Base-by-base conservation (phyloP, 2,113 vertebrate genomes). In the Rutilus rutilus region DNA sequence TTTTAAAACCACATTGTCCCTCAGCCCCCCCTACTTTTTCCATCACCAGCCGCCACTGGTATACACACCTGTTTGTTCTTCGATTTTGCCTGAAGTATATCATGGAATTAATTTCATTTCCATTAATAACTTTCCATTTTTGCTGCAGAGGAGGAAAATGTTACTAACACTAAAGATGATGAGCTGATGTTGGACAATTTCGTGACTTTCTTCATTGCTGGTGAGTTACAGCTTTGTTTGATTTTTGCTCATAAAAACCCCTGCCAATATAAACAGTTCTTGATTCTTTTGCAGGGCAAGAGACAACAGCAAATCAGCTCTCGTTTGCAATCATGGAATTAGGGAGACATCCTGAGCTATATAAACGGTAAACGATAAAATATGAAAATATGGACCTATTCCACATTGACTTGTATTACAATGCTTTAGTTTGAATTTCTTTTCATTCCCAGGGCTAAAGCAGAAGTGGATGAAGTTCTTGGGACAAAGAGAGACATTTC, bases 101-200 rank as follows among this genome's bases (percentile, higher is more conserved):
- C 19, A 57, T 6, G 54, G 7, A 6, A 19, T 57, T n/a, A n/a
- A n/a, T n/a, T n/a, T n/a, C n/a, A n/a, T n/a, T n/a, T n/a, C n/a
- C n/a, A n/a, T n/a, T n/a, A n/a, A n/a, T n/a, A n/a, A n/a, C 10
- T 77, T 80, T 67, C 30, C 19, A 9, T 47, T 77, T 79, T 17
- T 87, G 45, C 82, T 67, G 33, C 65, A 98, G 97, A 96, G 74
- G 92, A 95, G 81, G 94, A 94, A 42, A 91, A 91, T 84, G 27
- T 15, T 19, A 50, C 67, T n/a, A 92, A 91, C 0, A 87, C 92
- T 83, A 95, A 92, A 86, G 96, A 97, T 0, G 94, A 96, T 15
- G 96, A 98, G 90, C 88, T 92, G 5, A 95, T 99, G 92, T 50
- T 98, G 92, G 98, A 99, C 92, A 99, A 98, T 67, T 97, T 98